phyloP scores from a whole-genome alignment of 1,140 invertebrate genomes.

The Papilio aristodemus region DNA sequence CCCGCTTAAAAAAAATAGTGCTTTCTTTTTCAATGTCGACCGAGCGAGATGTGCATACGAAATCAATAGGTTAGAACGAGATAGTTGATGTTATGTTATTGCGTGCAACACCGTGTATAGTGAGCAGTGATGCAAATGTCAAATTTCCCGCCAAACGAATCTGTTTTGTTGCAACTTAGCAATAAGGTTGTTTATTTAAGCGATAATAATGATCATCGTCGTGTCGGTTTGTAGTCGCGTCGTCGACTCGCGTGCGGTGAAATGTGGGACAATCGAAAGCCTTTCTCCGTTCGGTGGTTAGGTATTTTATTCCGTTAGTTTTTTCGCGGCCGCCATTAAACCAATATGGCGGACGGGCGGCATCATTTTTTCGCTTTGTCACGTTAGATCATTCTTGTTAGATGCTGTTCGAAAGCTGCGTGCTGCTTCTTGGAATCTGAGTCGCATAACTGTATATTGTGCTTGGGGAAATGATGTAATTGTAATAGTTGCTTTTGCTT shows the following conservation, averaged over 20 bases:
- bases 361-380: constrained; percentile 79
- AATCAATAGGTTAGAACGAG: constrained; percentile 51
- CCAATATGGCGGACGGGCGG: constrained; percentile 74
- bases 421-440: constrained; percentile 67
- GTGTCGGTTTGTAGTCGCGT: constrained; percentile 55
- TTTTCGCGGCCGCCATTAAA: constrained; percentile 77
- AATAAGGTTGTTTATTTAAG: constrained; percentile 62
- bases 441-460: constrained; percentile 72
- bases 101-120: constrained; percentile 54
- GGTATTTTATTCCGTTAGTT: constrained; percentile 81
- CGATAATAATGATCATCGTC: constrained; percentile 51
- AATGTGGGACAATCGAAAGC: constrained; percentile 80
- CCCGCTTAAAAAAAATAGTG: constrained; percentile 66
- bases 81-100: constrained; percentile 59
- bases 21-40: constrained; percentile 79
- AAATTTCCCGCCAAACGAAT: constrained; percentile 61
- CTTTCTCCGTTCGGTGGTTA: constrained; percentile 77
- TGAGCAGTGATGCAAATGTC: constrained; percentile 58
- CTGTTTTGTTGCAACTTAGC: constrained; percentile 54
- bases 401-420: constrained; percentile 73
- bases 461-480: constrained; percentile 72
- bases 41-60: constrained; percentile 49
- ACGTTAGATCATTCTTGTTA: constrained; percentile 81
- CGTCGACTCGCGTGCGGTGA: constrained; percentile 71
- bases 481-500: constrained; percentile 52